Evolutionary conservation across 2,113 vertebrate genomes (phyloP).

Genomic region (Malaclemys terrapin): DNA sequence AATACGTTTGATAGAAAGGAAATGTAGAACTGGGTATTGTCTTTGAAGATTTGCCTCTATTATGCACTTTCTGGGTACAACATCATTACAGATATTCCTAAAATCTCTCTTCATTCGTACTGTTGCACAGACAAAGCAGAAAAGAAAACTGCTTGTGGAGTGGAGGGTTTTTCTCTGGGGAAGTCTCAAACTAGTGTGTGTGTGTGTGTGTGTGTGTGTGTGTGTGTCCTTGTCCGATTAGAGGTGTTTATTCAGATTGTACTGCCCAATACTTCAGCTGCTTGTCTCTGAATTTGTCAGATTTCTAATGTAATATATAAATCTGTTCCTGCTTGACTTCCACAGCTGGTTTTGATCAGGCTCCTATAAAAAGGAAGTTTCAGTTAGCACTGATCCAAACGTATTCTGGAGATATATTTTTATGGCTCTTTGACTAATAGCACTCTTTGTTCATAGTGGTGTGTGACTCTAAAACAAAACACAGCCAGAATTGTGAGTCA

Average conservation of each 20-base stretch:
- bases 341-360: constrained; percentile 81
- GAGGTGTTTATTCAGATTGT: constrained; percentile 8
- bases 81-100: neutral
- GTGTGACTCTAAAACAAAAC: constrained; percentile 11
- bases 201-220: neutral
- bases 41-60: neutral
- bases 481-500: constrained; percentile 74
- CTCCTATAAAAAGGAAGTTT: constrained; percentile 81
- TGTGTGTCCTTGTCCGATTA: constrained; percentile 3
- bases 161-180: neutral
- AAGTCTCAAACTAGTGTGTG: neutral
- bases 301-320: constrained; percentile 67
- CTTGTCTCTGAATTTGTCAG: constrained; percentile 56
- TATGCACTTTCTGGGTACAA: neutral
- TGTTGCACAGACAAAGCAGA: neutral
- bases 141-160: accelerated
- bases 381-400: constrained; percentile 77
- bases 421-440: constrained; percentile 60
- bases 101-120: neutral
- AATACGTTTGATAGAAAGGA: neutral
- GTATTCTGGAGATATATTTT: constrained; percentile 74
- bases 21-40: neutral
- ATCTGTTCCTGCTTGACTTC: constrained; percentile 69
- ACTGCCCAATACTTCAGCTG: neutral
- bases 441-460: constrained; percentile 64